Percentiles rank a stretch among this genome's conserved stretches.
These are phyloP conservation scores for Drosophila subpulchrella DNA, from an alignment of 1,140 invertebrate genomes.

Conservation along the genomic window DNA sequence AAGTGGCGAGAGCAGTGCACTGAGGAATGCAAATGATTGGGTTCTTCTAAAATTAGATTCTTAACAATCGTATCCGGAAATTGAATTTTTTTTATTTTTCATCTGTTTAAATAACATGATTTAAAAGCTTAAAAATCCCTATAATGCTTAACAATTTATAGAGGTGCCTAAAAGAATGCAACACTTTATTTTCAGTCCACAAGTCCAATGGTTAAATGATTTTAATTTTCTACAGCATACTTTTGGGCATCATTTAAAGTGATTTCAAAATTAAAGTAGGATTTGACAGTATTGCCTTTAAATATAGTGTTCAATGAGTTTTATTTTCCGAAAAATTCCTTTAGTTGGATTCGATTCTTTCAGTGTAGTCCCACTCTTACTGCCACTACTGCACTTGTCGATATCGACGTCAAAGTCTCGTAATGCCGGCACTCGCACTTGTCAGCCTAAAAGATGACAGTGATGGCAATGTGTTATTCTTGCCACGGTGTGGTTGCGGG, in stretches of 20 bases:
- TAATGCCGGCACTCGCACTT: conserved; percentile 75
- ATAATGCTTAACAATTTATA: not conserved
- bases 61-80: too few species aligned
- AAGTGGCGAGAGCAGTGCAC: not conserved
- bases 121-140: too few species aligned
- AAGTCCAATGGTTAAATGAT: too few species aligned
- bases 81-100: too few species aligned
- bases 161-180: not conserved
- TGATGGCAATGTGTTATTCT: conserved; percentile 70
- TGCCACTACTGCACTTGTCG: conserved; percentile 42
- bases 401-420: conserved; percentile 65
- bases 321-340: too few species aligned
- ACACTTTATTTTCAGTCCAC: not conserved
- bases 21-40: too few species aligned
- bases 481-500: conserved; percentile 36
- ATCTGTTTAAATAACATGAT: too few species aligned
- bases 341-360: not conserved
- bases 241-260: not conserved
- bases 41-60: too few species aligned
- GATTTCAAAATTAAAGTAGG: too few species aligned
- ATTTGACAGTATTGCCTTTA: too few species aligned
- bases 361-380: not conserved
- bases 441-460: conserved; percentile 81
- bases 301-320: too few species aligned
- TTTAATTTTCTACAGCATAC: not conserved